Evolutionary conservation across 2,113 vertebrate species (phyloP).

Genomic region (Sander vitreus): DNA sequence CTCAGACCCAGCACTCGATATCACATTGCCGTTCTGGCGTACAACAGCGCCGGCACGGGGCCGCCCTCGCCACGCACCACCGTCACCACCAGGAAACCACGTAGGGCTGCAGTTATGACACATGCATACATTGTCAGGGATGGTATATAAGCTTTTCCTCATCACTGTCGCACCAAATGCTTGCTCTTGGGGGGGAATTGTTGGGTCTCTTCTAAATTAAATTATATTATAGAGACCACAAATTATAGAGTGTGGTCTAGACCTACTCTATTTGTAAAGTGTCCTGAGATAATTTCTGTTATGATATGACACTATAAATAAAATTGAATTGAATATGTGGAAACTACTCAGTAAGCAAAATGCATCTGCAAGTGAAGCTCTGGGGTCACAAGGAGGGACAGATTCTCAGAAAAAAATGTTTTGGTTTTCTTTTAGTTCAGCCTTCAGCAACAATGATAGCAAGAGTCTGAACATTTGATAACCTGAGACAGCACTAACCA

Average conservation of each 20-base stretch:
- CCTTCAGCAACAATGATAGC: neutral
- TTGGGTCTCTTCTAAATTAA: too few relatives aligned
- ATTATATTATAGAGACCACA: too few relatives aligned
- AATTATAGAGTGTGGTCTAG: too few relatives aligned
- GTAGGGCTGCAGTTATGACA: slow-evolving; percentile 75
- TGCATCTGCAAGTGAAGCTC: neutral
- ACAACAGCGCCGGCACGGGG: slow-evolving; percentile 95
- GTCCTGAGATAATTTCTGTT: too few relatives aligned
- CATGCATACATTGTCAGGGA: neutral
- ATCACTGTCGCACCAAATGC: too few relatives aligned
- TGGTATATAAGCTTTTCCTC: too few relatives aligned
- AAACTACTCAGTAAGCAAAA: neutral
- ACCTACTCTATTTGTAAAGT: too few relatives aligned
- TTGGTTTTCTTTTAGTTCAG: neutral
- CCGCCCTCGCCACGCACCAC: slow-evolving; percentile 90
- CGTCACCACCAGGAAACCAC: slow-evolving; percentile 91
- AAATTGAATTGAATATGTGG: neutral
- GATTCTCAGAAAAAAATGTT: too few relatives aligned
- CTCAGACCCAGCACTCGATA: slow-evolving; percentile 93
- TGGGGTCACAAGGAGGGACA: neutral
- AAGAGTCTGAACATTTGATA: neutral
- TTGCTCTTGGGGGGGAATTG: too few relatives aligned
- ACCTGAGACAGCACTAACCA: neutral
- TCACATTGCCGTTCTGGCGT: slow-evolving; percentile 92
- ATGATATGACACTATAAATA: too few relatives aligned